Evolutionary conservation across 2,888 invertebrate genomes (phyloP).

Genomic region (Agonopterix alstromeriana): DNA sequence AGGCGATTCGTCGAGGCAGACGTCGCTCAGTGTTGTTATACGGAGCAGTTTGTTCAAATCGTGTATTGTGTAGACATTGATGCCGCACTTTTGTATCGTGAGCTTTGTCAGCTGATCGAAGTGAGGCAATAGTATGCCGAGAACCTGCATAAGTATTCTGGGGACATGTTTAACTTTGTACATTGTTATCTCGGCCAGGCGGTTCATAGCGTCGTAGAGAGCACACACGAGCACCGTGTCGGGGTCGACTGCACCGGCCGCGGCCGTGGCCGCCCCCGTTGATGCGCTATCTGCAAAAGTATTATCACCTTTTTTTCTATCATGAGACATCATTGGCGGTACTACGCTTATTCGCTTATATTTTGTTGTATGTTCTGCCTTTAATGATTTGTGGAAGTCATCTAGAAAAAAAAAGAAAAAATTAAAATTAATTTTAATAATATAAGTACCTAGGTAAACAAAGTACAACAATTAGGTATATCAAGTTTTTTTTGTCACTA

Average conservation of each 20-base stretch:
- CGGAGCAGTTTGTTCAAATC: slow-evolving; percentile 36
- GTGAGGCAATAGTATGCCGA: slow-evolving; percentile 25
- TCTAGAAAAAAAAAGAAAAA: slow-evolving; percentile 14
- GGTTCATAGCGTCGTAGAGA: slow-evolving; percentile 27
- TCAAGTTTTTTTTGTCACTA: no score
- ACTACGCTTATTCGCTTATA: slow-evolving; percentile 14
- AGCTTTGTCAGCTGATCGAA: slow-evolving; percentile 27
- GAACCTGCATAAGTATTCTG: slow-evolving; percentile 28
- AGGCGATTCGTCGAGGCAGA: slow-evolving; percentile 37
- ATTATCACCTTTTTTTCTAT: slow-evolving; percentile 1
- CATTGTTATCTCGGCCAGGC: slow-evolving; percentile 31
- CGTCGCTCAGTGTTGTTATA: slow-evolving; percentile 30
- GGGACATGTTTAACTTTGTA: slow-evolving; percentile 20
- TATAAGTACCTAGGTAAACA: no score
- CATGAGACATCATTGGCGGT: slow-evolving; percentile 1
- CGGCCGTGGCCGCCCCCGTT: neutral
- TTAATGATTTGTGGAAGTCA: slow-evolving; percentile 16
- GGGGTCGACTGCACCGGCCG: no score
- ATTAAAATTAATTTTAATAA: no score
- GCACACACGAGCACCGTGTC: slow-evolving; percentile 20
- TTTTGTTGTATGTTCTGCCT: slow-evolving; percentile 11
- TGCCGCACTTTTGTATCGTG: slow-evolving; percentile 23
- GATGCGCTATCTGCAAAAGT: slow-evolving; percentile 1
- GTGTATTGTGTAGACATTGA: slow-evolving; percentile 29
- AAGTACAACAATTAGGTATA: no score